phyloP scores from a whole-genome alignment of 2,888 invertebrate species.

The Galerucella nymphaeae region DNA sequence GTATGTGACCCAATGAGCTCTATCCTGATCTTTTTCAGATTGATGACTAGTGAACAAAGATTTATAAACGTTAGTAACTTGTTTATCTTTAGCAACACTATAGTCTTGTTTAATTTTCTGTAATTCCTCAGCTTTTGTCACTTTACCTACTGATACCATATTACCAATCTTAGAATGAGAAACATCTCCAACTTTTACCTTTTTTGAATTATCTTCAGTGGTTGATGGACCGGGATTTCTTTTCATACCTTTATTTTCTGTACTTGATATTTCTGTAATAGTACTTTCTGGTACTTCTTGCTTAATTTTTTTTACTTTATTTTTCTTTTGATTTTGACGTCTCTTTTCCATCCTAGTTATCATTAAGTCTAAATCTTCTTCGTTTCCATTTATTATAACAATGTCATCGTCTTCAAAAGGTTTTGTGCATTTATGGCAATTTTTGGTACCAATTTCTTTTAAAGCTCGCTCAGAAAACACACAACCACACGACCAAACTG shows the following conservation, averaged over 20 bases:
- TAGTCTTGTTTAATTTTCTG: conserved; percentile 84
- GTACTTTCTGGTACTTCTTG: conserved; percentile 48
- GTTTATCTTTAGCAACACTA: conserved; percentile 91
- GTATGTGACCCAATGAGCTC: conserved; percentile 98
- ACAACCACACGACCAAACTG: conserved; percentile 94
- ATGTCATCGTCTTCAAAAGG: conserved; percentile 82
- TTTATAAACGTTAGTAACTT: conserved; percentile 90
- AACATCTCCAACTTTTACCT: conserved; percentile 40
- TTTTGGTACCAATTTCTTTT: conserved; percentile 83
- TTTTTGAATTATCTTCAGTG: conserved; percentile 44
- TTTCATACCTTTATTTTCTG: conserved; percentile 36
- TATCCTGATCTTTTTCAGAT: conserved; percentile 85
- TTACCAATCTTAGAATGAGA: conserved; percentile 53
- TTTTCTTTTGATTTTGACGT: conserved; percentile 74
- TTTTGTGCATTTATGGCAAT: conserved; percentile 81
- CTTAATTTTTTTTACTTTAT: conserved; percentile 70
- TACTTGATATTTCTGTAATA: conserved; percentile 34
- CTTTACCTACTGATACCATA: conserved; percentile 54
- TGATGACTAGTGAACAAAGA: conserved; percentile 94
- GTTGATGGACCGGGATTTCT: conserved; percentile 25
- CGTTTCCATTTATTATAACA: conserved; percentile 87
- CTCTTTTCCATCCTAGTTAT: conserved; percentile 75
- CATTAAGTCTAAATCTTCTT: conserved; percentile 79
- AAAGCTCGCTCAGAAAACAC: conserved; percentile 95
- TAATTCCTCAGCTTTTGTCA: conserved; percentile 67